A percentile compares a stretch with the other conserved stretches of the same genome.
Conservation (phyloP, 2,888 invertebrate genomes). For the Euplexia lucipara region DNA sequence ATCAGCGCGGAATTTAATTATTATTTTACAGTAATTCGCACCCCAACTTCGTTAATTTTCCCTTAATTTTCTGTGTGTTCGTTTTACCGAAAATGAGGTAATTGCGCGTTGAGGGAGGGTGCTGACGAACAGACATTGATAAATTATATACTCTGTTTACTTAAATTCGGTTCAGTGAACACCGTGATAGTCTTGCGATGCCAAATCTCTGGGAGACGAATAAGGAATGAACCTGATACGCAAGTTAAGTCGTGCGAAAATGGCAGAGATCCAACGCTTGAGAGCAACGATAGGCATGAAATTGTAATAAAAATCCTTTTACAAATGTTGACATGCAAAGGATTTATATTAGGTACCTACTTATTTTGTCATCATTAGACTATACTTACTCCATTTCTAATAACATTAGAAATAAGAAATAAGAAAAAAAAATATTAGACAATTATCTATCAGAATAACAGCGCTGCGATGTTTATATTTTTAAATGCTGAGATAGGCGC, state of each 20-base stretch:
- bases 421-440: no score
- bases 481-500: no score
- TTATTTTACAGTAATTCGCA: conserved; percentile 71
- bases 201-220: conserved; percentile 44
- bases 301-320: conserved; percentile 31
- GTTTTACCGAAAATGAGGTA: conserved; percentile 77
- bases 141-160: conserved; percentile 76
- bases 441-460: no score
- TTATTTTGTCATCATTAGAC: background rate
- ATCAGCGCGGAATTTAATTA: conserved; percentile 75
- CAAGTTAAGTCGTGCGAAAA: conserved; percentile 51
- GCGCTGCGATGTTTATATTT: no score
- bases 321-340: background rate
- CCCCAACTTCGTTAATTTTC: conserved; percentile 70
- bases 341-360: background rate
- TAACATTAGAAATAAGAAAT: no score
- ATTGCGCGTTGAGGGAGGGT: conserved; percentile 73
- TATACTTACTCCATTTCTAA: no score
- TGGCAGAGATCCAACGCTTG: conserved; percentile 55
- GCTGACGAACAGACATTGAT: conserved; percentile 77
- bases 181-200: conserved; percentile 52
- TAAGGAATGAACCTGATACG: conserved; percentile 39
- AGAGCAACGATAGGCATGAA: conserved; percentile 34
- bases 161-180: conserved; percentile 64
- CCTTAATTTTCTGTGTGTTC: conserved; percentile 70